Conservation (phyloP, 2,113 vertebrate species). For the Antennarius striatus region DNA sequence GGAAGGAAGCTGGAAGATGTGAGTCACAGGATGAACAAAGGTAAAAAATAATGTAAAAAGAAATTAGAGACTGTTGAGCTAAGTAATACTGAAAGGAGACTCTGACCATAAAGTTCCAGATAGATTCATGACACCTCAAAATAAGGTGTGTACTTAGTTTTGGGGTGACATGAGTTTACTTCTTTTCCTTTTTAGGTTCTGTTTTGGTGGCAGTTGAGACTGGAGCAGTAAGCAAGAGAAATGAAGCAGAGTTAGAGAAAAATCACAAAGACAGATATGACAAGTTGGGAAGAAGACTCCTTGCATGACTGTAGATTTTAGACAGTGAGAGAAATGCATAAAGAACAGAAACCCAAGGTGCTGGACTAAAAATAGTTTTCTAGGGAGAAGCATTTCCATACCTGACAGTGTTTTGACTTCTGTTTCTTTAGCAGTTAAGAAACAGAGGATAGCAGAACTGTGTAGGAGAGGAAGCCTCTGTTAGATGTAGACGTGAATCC, state of each 20-base stretch:
- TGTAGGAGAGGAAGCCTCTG: slow-evolving; percentile 38
- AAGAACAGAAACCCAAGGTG: slow-evolving; percentile 38
- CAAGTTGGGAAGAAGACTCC: slow-evolving; percentile 14
- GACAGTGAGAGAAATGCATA: slow-evolving; percentile 23
- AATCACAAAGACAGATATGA: slow-evolving; percentile 25
- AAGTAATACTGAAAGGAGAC: slow-evolving; percentile 10
- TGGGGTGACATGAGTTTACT: neutral
- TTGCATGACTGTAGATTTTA: slow-evolving; percentile 34
- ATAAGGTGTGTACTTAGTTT: slow-evolving; percentile 8
- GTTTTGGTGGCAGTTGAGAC: neutral
- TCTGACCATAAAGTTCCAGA: slow-evolving; percentile 34
- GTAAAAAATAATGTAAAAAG: slow-evolving; percentile 15
- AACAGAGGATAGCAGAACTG: slow-evolving; percentile 28
- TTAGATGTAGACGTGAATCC: slow-evolving; percentile 48
- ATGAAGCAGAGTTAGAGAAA: neutral
- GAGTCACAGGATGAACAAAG: slow-evolving; percentile 27
- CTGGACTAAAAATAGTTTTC: slow-evolving; percentile 61
- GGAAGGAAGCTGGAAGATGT: slow-evolving; percentile 16
- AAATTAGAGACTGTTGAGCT: slow-evolving; percentile 27
- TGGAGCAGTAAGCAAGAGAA: neutral
- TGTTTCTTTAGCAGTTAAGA: slow-evolving; percentile 51
- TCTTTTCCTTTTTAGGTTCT: slow-evolving; percentile 10
- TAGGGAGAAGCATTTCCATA: slow-evolving; percentile 43
- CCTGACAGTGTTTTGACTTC: slow-evolving; percentile 53
- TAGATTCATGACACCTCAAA: slow-evolving; percentile 29